These are phyloP conservation scores for Hermaeophaga mercurialis DNA, from an alignment of 2,888 invertebrate species.

Conservation along the genomic window DNA sequence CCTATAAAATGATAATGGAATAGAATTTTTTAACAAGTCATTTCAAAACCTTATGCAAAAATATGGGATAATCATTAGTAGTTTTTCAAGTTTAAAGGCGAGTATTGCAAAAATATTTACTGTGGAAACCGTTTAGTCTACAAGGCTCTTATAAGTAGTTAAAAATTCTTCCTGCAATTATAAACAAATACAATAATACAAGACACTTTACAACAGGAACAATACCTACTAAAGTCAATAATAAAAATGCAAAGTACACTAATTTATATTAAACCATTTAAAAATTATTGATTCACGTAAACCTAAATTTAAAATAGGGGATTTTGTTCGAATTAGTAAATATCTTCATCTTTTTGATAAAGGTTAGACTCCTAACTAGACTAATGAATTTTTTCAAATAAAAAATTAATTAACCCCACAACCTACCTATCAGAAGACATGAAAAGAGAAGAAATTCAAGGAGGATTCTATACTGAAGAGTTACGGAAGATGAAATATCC, in stretches of 20 bases:
- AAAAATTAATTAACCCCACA: conserved; percentile 42
- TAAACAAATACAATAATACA: conserved; percentile 26
- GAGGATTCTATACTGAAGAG: conserved; percentile 46
- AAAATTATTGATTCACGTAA: conserved; percentile 25
- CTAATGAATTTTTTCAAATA: too few relatives aligned
- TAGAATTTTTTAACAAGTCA: conserved; percentile 47
- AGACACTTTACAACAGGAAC: conserved; percentile 23
- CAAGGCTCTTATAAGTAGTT: conserved; percentile 39
- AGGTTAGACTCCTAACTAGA: conserved; percentile 48
- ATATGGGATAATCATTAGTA: conserved; percentile 40
- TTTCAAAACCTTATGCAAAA: conserved; percentile 42
- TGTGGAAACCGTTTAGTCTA: conserved; percentile 38
- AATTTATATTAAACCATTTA: conserved; percentile 25
- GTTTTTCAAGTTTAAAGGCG: conserved; percentile 36
- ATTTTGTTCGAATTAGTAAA: conserved; percentile 46
- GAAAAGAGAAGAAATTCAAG: conserved; percentile 35
- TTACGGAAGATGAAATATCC: conserved; percentile 46
- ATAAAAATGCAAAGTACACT: conserved; percentile 13
- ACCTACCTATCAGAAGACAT: conserved; percentile 46
- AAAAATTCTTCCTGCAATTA: conserved; percentile 23
- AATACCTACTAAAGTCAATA: conserved; percentile 23
- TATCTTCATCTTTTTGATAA: conserved; percentile 46
- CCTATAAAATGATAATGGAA: conserved; percentile 22
- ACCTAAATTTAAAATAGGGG: conserved; percentile 32
- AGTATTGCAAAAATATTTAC: conserved; percentile 30